Conservation (phyloP, 2,113 vertebrate genomes). For the Muscicapa adusta region DNA sequence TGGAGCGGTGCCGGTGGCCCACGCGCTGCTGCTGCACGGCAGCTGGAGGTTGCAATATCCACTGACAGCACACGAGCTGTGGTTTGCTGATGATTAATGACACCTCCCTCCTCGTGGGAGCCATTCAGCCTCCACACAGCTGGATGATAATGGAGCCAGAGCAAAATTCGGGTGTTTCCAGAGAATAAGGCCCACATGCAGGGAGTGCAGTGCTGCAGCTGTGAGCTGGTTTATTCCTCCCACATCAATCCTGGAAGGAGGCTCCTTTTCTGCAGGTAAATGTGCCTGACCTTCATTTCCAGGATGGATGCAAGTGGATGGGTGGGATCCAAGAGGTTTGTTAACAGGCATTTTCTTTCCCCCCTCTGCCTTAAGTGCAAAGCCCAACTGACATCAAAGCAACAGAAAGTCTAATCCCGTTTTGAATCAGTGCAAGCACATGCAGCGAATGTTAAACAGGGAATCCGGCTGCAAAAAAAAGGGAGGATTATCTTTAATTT, state of each 20-base stretch:
- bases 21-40: neutral
- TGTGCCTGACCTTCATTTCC: neutral
- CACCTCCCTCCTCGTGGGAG: neutral
- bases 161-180: neutral
- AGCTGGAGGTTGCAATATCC: slow-evolving; percentile 30
- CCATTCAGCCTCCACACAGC: neutral
- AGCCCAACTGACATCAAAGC: slow-evolving; percentile 65
- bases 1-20: neutral
- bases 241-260: neutral
- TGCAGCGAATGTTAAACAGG: slow-evolving; percentile 65
- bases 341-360: neutral
- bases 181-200: accelerated
- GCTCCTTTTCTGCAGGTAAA: neutral
- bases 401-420: slow-evolving; percentile 57
- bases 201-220: neutral
- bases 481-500: slow-evolving; percentile 64
- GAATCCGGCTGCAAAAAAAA: slow-evolving; percentile 29
- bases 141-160: neutral
- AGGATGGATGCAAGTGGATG: neutral
- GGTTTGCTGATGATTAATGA: slow-evolving; percentile 36
- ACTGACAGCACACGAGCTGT: neutral
- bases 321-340: neutral
- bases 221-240: neutral
- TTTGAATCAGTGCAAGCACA: slow-evolving; percentile 54
- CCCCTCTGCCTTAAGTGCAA: slow-evolving; percentile 12